Evolutionary conservation across 2,888 invertebrate species (phyloP), one percentile per base, ranked within the genome.

Genomic region (Tubiluchus corallicola): DNA sequence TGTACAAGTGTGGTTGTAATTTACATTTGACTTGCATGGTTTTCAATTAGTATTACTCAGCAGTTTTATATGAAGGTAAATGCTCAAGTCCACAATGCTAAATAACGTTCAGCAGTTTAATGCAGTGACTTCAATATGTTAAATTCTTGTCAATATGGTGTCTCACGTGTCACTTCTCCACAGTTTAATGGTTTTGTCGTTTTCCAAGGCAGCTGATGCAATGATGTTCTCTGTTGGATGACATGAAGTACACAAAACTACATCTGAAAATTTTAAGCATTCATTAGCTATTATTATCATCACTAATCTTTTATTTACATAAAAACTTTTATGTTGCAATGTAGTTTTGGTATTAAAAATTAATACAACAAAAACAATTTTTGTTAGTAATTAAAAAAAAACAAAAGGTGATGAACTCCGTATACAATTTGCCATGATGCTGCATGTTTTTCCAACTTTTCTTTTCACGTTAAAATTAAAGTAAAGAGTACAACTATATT

Each of bases 201-300:
- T 88, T 68, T 98, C 98, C 53, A 99, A 72, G 18, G 94, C 92
- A 38, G 94, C 96, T 1, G 98, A 98, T 2, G 96, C 98, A 54
- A 98, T 96, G 50, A 99, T 92, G 66, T 99, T 99, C 66, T 94
- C 90, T 40, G 90, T 90, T 47, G 98, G 98, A 66, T 99, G 98
- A 66, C 98, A 98, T 2, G 96, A 92, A 17, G 96, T 98, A 61
- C 94, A 94, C 18, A 98, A 71, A 5, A 99, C 98, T 9, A 81
- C 80, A 65, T 79, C 79, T 76, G 59, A 17, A 20, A 20, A 45
- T n/a, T n/a, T n/a, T n/a, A n/a, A n/a, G n/a, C n/a, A n/a, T 1
- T 44, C 20, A 9, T 29, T 5, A 17, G 20, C 17, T 2, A 4
- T 3, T n/a, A n/a, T n/a, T 38, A 17, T 38, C 5, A 9, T 9